Evolutionary conservation across 2,888 invertebrate species (phyloP).

Genomic region (Spodoptera exigua): DNA sequence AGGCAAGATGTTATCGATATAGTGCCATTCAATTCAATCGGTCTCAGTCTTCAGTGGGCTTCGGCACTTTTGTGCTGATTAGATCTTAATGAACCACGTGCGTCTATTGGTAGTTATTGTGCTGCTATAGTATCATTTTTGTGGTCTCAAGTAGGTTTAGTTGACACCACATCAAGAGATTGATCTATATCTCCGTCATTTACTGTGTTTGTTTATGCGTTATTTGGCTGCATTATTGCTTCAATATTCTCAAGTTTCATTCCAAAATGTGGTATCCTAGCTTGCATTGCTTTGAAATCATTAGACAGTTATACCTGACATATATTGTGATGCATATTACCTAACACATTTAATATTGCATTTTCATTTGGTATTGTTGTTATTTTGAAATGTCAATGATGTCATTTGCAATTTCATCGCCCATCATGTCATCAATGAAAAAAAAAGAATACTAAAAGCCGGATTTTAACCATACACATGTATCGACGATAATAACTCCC

Average conservation of each 20-base stretch:
- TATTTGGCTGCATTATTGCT: background rate
- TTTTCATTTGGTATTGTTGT: background rate
- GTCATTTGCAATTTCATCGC: background rate
- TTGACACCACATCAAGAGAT: conserved; percentile 1
- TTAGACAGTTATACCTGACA: no score
- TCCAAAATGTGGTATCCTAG: no score
- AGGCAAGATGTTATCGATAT: conserved; percentile 46
- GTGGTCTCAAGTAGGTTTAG: conserved; percentile 5
- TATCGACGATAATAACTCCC: conserved; percentile 43
- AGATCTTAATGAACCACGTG: conserved; percentile 56
- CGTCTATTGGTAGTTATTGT: conserved; percentile 24
- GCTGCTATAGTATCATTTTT: conserved; percentile 26
- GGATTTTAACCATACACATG: conserved; percentile 43
- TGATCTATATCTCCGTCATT: background rate
- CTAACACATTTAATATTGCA: no score
- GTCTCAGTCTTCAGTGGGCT: conserved; percentile 33
- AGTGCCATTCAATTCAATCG: conserved; percentile 52
- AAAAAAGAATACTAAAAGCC: conserved; percentile 1
- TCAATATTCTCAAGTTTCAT: no score
- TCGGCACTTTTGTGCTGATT: conserved; percentile 39
- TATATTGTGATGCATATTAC: no score
- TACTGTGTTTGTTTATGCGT: background rate
- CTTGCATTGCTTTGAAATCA: background rate
- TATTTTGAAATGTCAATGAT: background rate
- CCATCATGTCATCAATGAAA: conserved; percentile 1